Percentiles rank a stretch among this genome's conserved stretches.
Evolutionary conservation across 2,888 invertebrate species (phyloP).

Genomic region (Scrobipalpa atriplicella): DNA sequence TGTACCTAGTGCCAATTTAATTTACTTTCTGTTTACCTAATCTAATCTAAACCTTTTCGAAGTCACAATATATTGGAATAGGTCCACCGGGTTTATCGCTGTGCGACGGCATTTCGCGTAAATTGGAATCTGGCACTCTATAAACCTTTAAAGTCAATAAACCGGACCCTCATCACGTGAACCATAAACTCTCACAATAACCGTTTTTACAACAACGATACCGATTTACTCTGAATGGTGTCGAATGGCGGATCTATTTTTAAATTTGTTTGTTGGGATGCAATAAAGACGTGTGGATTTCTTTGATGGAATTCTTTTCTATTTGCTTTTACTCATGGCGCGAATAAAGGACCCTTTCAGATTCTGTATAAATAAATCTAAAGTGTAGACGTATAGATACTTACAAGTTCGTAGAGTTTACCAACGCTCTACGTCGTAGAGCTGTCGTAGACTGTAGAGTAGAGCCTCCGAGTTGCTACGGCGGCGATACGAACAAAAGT

Average conservation of each 20-base stretch:
- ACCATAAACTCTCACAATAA: slow-evolving; percentile 64
- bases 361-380: slow-evolving; percentile 8
- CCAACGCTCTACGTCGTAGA: not conserved
- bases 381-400: not conserved
- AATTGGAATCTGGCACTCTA: slow-evolving; percentile 67
- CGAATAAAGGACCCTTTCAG: not conserved
- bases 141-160: slow-evolving; percentile 75
- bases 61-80: not conserved
- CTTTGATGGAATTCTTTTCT: not conserved
- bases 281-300: slow-evolving; percentile 15
- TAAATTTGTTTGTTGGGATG: slow-evolving; percentile 27
- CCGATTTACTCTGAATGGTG: slow-evolving; percentile 38
- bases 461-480: not conserved
- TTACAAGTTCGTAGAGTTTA: not conserved
- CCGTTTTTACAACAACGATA: slow-evolving; percentile 44
- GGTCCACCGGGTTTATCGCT: slow-evolving; percentile 48
- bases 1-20: too few species aligned
- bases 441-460: not conserved
- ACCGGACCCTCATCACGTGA: slow-evolving; percentile 59
- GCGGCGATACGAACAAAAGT: too few species aligned
- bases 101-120: slow-evolving; percentile 49
- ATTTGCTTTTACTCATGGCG: not conserved
- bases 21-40: too few species aligned
- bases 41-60: too few species aligned
- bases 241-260: slow-evolving; percentile 33